Evolutionary conservation across 2,113 vertebrate species (phyloP), one percentile per base, ranked within the genome.

Genomic region (Eptesicus fuscus): DNA sequence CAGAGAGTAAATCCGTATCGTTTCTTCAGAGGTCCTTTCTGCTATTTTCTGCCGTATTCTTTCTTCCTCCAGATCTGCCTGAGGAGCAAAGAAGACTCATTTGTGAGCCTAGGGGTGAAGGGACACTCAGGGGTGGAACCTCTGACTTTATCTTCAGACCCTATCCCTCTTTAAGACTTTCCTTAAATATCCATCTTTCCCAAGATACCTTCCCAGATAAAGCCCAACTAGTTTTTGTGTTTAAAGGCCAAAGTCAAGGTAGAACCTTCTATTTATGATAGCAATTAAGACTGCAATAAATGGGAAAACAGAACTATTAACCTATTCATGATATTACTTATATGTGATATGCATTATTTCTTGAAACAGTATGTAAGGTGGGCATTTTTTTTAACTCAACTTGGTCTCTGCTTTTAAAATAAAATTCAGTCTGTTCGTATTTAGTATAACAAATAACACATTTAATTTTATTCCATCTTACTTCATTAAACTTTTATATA

Each of bases 21-120:
- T 99, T 94, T 99, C 99, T 84, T 95, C 95, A 4, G 92, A 98
- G 7, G 98, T 99, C 80, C 99, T 99, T 2, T 98, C 98, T 10
- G 99, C 99, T 95, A 99, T 99, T 97, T 99, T 99, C 98, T 97
- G 99, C 93, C 98, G 99, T 96, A 98, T 98, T 94, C 99, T 98
- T 97, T 99, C 99, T 96, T 99, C 99, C 86, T 99, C 98, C 97
- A 99, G 98, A 95, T 99, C 99, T 0, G 97, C 99, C 99, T 99
- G 94, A n/a, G 88, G 79, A 91, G 13, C 97, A 86, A 96, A 96
- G 59, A 69, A 95, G 94, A 96, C 95, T 80, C 40, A 98, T 98
- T 97, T 22, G 98, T 80, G 92, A 78, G 35, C 51, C 79, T n/a
- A 25, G 12, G 5, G 61, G 25, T 5, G 47, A 71, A 76, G 63